Conservation (phyloP, 2,113 vertebrate species). For the Colaptes auratus region DNA sequence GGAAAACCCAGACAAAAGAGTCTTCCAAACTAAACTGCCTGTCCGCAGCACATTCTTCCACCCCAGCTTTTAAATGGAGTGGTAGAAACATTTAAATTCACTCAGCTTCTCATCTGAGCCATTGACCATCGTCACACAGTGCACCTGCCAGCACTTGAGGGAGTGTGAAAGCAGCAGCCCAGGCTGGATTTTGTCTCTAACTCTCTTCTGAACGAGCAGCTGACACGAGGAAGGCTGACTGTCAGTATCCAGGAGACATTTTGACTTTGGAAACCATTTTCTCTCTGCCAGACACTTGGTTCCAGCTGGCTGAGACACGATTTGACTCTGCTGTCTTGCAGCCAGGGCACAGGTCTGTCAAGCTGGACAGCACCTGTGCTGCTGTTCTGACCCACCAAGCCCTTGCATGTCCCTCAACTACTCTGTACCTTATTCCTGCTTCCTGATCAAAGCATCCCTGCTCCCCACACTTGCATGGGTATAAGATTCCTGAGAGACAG, state of each 20-base stretch:
- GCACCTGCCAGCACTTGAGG: background rate
- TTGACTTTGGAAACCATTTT: conserved; percentile 72
- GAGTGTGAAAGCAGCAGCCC: background rate
- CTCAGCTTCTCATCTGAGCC: background rate
- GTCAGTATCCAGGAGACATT: conserved; percentile 60
- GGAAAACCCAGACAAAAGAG: background rate
- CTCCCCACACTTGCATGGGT: background rate
- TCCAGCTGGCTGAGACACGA: background rate
- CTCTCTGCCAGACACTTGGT: conserved; percentile 23
- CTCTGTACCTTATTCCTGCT: background rate
- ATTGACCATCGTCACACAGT: background rate
- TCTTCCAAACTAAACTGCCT: background rate
- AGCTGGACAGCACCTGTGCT: background rate
- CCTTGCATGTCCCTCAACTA: rapidly evolving
- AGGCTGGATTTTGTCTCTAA: conserved; percentile 23
- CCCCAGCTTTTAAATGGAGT: background rate
- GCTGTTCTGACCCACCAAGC: background rate
- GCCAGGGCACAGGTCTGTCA: background rate
- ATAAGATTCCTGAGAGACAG: background rate
- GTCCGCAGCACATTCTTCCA: background rate
- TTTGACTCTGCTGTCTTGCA: background rate
- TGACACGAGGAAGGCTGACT: background rate
- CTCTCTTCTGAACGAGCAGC: conserved; percentile 21
- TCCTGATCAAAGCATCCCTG: background rate
- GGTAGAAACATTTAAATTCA: background rate